Percentiles rank a stretch among this genome's conserved stretches.
Evolutionary conservation across 2,888 invertebrate species (phyloP).

Genomic region (Gastrophysa polygoni): DNA sequence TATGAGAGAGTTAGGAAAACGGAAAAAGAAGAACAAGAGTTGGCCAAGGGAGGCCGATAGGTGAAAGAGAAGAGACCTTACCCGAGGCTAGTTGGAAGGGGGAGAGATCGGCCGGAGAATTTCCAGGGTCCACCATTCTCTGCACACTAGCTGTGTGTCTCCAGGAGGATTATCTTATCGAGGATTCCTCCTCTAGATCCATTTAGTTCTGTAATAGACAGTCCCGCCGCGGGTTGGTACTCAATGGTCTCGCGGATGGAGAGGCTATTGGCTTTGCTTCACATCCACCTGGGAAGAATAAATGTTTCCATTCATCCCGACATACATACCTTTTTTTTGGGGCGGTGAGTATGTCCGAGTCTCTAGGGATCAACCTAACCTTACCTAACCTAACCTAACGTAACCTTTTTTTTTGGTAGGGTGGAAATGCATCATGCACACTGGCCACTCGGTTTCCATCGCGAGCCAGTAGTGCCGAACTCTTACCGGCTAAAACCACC

Average conservation of each 20-base stretch:
- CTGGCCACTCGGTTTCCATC: too few relatives aligned
- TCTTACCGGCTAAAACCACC: too few relatives aligned
- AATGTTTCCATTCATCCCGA: neutral
- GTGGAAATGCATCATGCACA: neutral
- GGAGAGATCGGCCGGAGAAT: neutral
- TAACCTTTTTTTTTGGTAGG: neutral
- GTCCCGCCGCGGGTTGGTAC: constrained; percentile 5
- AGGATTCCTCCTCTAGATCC: neutral
- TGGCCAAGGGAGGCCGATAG: constrained; percentile 2
- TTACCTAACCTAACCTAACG: constrained; percentile 1
- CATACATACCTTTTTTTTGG: neutral
- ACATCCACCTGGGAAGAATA: neutral
- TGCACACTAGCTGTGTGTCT: constrained; percentile 5
- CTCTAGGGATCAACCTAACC: constrained; percentile 6
- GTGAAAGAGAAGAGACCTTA: neutral
- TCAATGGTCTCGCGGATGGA: neutral
- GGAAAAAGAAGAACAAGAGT: neutral
- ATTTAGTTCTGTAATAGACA: constrained; percentile 5
- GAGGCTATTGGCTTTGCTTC: neutral
- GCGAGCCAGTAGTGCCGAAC: too few relatives aligned
- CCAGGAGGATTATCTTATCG: neutral
- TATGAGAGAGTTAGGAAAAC: too few relatives aligned
- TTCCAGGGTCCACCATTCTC: neutral
- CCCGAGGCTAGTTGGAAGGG: too few relatives aligned
- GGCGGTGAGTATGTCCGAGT: neutral